A percentile compares a stretch with the other conserved stretches of the same genome.
phyloP scores from a whole-genome alignment of 2,113 vertebrate species.

The Nyctereutes procyonoides region DNA sequence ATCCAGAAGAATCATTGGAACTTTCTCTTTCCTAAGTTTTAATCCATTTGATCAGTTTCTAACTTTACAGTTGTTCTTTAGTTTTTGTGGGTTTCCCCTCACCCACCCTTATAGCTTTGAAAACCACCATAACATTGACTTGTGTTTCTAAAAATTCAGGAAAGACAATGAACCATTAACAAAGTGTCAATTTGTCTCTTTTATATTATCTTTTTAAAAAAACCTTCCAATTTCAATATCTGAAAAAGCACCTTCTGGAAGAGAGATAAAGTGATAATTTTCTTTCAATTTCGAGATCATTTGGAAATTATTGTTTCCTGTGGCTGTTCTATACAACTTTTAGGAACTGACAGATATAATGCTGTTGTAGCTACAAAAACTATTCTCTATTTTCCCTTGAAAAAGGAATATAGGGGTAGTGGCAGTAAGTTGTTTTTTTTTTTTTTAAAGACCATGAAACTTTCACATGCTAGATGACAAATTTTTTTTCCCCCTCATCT shows the following conservation, averaged over 20 bases:
- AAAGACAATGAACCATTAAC: neutral
- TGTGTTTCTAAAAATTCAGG: neutral
- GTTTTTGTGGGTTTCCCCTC: neutral
- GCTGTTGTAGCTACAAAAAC: neutral
- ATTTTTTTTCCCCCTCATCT: neutral
- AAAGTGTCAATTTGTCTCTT: neutral
- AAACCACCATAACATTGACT: neutral
- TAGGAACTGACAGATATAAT: neutral
- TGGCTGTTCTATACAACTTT: neutral
- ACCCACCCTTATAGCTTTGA: neutral
- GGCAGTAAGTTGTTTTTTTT: neutral
- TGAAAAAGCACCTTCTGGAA: constrained; percentile 22
- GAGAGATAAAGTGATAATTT: constrained; percentile 13
- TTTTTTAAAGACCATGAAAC: neutral
- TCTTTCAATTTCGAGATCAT: neutral
- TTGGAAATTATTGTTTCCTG: neutral
- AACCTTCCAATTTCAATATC: neutral
- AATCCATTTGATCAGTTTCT: neutral
- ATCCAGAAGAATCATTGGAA: neutral
- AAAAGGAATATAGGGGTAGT: constrained; percentile 14
- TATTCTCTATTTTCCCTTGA: neutral
- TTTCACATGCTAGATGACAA: neutral
- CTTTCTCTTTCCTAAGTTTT: neutral
- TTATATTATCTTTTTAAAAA: neutral
- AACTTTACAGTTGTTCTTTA: neutral